Conservation (phyloP, 2,888 invertebrate species). For the Dermolepida albohirtum region DNA sequence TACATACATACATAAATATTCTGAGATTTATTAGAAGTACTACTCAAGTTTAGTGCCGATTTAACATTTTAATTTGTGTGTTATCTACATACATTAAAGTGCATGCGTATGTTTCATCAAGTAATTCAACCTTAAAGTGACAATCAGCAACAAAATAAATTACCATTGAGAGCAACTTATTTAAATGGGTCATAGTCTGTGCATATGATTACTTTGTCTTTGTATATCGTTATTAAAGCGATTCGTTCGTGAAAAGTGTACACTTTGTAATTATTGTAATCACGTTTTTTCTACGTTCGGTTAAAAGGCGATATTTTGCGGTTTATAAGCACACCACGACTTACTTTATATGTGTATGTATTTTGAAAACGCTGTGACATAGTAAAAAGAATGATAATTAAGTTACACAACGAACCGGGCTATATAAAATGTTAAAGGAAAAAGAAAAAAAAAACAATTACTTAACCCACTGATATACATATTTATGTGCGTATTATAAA, state of each 20-base stretch:
- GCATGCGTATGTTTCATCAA: slow-evolving; percentile 7
- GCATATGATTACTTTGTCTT: slow-evolving; percentile 1
- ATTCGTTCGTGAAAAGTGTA: slow-evolving; percentile 6
- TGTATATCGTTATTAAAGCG: slow-evolving; percentile 1
- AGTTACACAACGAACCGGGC: slow-evolving; percentile 34
- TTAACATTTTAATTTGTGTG: too few relatives aligned
- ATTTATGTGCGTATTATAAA: too few relatives aligned
- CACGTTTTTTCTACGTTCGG: slow-evolving; percentile 1
- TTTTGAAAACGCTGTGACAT: slow-evolving; percentile 24
- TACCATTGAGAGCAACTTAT: slow-evolving; percentile 23
- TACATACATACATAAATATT: too few relatives aligned
- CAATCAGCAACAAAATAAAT: slow-evolving; percentile 24
- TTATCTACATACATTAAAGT: neutral
- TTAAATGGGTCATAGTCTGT: slow-evolving; percentile 26
- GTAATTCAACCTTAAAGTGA: slow-evolving; percentile 24
- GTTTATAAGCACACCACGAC: slow-evolving; percentile 8
- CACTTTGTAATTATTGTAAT: slow-evolving; percentile 29
- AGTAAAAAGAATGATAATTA: slow-evolving; percentile 31
- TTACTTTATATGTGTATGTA: neutral
- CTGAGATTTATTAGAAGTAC: too few relatives aligned
- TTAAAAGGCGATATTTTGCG: slow-evolving; percentile 17
- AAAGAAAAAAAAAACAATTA: slow-evolving; percentile 25
- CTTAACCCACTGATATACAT: slow-evolving; percentile 8
- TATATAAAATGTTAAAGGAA: slow-evolving; percentile 27
- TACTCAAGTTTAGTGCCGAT: too few relatives aligned